phyloP scores from a whole-genome alignment of 2,113 vertebrate species.

The Embiotoca jacksoni region DNA sequence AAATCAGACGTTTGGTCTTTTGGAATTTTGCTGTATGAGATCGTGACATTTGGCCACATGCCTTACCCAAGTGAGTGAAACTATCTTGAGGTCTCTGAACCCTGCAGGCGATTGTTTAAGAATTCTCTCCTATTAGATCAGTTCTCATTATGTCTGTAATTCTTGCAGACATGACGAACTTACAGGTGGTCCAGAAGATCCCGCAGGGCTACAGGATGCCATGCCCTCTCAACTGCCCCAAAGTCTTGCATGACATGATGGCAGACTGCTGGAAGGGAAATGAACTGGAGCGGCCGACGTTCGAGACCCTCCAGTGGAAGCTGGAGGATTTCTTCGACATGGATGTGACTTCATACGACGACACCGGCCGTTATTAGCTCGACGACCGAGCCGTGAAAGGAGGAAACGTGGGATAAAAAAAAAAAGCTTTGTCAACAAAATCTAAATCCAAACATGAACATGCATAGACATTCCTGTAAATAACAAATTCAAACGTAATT shows the following conservation, averaged over 20 bases:
- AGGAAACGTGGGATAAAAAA: background rate
- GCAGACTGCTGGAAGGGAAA: constrained; percentile 87
- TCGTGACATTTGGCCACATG: constrained; percentile 93
- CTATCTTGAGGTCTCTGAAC: background rate
- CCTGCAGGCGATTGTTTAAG: background rate
- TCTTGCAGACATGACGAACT: constrained; percentile 85
- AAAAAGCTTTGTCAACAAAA: background rate
- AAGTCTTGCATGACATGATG: constrained; percentile 89
- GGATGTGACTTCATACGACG: constrained; percentile 70
- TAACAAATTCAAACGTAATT: background rate
- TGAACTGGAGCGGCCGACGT: constrained; percentile 85
- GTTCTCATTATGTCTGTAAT: constrained; percentile 12
- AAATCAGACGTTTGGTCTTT: constrained; percentile 99
- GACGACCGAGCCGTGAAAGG: background rate
- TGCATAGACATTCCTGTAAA: background rate
- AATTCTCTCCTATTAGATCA: background rate
- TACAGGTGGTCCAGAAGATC: constrained; percentile 88
- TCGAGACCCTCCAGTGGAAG: constrained; percentile 87
- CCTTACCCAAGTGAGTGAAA: constrained; percentile 87
- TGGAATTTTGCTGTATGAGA: constrained; percentile 95
- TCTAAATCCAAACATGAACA: background rate
- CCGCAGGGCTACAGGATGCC: constrained; percentile 88
- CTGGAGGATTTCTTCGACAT: constrained; percentile 89
- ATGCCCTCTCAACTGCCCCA: constrained; percentile 85
- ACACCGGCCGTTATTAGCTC: constrained; percentile 65